Evolutionary conservation across 2,113 vertebrate species (phyloP), one percentile per base, ranked within the genome.

Genomic region (Gnathonemus longibarbis): DNA sequence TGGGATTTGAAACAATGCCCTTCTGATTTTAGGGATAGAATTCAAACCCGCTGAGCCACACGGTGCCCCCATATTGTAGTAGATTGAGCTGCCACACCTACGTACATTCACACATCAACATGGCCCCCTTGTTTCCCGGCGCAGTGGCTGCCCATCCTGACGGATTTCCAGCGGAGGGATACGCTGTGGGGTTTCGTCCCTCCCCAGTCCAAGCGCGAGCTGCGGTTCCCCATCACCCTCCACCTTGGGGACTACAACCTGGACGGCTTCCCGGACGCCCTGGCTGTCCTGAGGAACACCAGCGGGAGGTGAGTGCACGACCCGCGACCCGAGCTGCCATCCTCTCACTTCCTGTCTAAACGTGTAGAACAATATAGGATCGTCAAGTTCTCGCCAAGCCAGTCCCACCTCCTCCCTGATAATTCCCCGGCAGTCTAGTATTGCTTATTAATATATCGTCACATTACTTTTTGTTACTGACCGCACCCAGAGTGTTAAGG

Each of bases 211-310:
- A 6, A 91, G 91, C 92, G 92, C 88, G 94, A 93, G 46, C 92
- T 92, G 74, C 92, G 90, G 48, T 92, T 96, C 91, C 97, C 97
- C 62, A 95, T 98, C 92, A 96, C 95, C 0, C 96, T 99, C 92
- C 98, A 98, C 92, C 94, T 98, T 31, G 98, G 98, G 89, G 98
- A 99, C 95, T 99, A 99, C 94, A 99, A 99, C 94, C 96, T 99
- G 96, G 98, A 99, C 39, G 98, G 98, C 84, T 99, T 98, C 92
- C 98, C 98, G 24, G 98, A 99, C 83, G 98, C 98, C 24, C 96
- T 99, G 85, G 97, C 96, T 84, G 94, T 99, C 92, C 93, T 99
- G 8, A 96, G 86, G 91, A 98, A 99, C 92, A 97, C 95, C 84
- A 98, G 96, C 48, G 96, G 96, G 92, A 97, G 98, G 98, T 98